Evolutionary conservation across 2,888 invertebrate genomes (phyloP), one percentile per base, ranked within the genome.

Genomic region (Mesorhabditis belari): DNA sequence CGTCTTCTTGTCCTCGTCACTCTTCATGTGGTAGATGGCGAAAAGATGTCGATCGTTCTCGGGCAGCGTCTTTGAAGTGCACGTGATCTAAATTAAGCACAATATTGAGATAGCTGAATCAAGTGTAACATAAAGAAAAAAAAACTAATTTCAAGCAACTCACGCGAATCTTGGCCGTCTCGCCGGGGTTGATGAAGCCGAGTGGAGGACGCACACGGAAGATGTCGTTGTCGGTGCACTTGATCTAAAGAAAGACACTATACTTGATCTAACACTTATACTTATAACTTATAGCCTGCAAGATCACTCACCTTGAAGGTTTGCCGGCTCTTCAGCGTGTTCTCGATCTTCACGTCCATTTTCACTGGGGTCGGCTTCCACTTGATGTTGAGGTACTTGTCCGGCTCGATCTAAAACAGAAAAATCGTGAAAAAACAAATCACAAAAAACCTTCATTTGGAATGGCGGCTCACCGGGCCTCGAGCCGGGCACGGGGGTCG

Each of bases 141-240:
- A n/a, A n/a, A n/a, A n/a, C n/a, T n/a, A n/a, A n/a, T n/a, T 35
- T 12, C 35, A 27, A 55, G 49, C 21, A n/a, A n/a, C n/a, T n/a
- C n/a, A n/a, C n/a, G n/a, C n/a, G n/a, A n/a, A 75, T 63, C 17
- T 17, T 44, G 12, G 65, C 26, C 19, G 70, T 55, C 17, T 73
- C 70, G 28, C 67, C 69, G 23, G 73, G 59, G 29, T 66, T 65
- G 29, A 74, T 51, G 60, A 70, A 76, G 19, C 71, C 72, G 51
- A 76, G 61, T 4, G 74, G 73, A 27, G 73, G 74, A 49, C 74
- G 72, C n/a, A 74, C 74, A 24, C 75, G 75, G 60, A 75, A 76
- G 60, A 74, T 65, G 2, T 73, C 71, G 55, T 70, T 73, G 60
- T 69, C 68, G 23, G 75, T 76, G 63, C 73, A 73, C 49, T 73